Percentiles rank a stretch among this genome's conserved stretches.
Evolutionary conservation across 2,113 vertebrate genomes (phyloP).

Genomic region (Gambusia affinis): DNA sequence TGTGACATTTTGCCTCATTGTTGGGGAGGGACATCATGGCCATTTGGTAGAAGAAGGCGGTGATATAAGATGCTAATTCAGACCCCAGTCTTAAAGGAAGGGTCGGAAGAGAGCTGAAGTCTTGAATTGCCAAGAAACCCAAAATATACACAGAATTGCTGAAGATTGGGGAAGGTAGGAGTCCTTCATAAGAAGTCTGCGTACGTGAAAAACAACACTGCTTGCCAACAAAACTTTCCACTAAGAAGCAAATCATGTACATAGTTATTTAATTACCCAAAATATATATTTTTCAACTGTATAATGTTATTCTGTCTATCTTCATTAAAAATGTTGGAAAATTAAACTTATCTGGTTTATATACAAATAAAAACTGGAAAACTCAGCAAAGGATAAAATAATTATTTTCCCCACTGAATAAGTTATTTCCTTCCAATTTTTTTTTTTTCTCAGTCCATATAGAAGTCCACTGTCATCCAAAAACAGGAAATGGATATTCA

Average conservation of each 20-base stretch:
- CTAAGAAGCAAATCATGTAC: slow-evolving; percentile 15
- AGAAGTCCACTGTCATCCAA: slow-evolving; percentile 3
- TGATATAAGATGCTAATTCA: too few species aligned
- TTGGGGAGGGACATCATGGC: background rate
- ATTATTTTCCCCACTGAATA: too few species aligned
- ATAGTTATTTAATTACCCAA: too few species aligned
- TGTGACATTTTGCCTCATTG: background rate
- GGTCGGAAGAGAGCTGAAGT: background rate
- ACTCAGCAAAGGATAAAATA: too few species aligned
- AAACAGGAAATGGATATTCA: slow-evolving; percentile 20
- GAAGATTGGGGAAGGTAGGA: too few species aligned
- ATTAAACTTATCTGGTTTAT: too few species aligned
- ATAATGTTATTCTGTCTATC: too few species aligned
- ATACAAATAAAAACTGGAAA: too few species aligned
- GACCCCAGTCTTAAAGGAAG: background rate
- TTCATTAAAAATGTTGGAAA: too few species aligned
- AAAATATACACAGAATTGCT: too few species aligned
- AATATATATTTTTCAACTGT: too few species aligned
- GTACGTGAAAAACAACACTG: background rate
- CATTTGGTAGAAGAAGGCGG: too few species aligned
- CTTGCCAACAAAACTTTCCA: background rate
- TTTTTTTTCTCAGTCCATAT: slow-evolving; percentile 1
- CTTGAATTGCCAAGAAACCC: background rate
- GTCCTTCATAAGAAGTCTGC: background rate
- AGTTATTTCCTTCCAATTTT: slow-evolving; percentile 3